Percentiles rank a stretch among this genome's conserved stretches.
These are phyloP conservation scores for Helleia helle DNA, from an alignment of 2,888 invertebrate genomes.

Conservation along the genomic window DNA sequence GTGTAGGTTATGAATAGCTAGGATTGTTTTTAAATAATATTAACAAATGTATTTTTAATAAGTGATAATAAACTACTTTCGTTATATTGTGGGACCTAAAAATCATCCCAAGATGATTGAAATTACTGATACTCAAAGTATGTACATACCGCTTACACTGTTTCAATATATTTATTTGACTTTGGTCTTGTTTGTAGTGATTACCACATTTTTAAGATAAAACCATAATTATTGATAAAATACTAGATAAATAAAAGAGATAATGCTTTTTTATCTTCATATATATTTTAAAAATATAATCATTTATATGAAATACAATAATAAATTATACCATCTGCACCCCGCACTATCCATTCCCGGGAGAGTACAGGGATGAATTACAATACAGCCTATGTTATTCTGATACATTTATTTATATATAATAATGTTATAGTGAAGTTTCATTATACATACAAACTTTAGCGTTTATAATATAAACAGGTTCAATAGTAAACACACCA, in stretches of 20 bases:
- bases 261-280: too few species aligned
- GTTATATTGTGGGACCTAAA: constrained; percentile 18
- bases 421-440: too few species aligned
- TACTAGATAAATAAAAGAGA: not conserved
- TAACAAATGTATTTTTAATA: constrained; percentile 32
- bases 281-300: too few species aligned
- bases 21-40: constrained; percentile 41
- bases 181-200: not conserved
- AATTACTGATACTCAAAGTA: constrained; percentile 88
- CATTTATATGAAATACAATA: too few species aligned
- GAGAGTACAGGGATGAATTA: too few species aligned
- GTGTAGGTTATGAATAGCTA: constrained; percentile 52
- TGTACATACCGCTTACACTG: constrained; percentile 51
- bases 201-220: not conserved
- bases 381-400: too few species aligned
- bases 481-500: too few species aligned
- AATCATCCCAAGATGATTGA: constrained; percentile 79
- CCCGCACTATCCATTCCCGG: too few species aligned
- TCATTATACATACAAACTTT: too few species aligned
- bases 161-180: not conserved
- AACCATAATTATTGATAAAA: not conserved
- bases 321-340: too few species aligned
- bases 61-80: constrained; percentile 19
- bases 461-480: too few species aligned
- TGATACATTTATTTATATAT: too few species aligned